Base-by-base conservation (phyloP, 2,888 invertebrate species). In the Eilema griseolum region DNA sequence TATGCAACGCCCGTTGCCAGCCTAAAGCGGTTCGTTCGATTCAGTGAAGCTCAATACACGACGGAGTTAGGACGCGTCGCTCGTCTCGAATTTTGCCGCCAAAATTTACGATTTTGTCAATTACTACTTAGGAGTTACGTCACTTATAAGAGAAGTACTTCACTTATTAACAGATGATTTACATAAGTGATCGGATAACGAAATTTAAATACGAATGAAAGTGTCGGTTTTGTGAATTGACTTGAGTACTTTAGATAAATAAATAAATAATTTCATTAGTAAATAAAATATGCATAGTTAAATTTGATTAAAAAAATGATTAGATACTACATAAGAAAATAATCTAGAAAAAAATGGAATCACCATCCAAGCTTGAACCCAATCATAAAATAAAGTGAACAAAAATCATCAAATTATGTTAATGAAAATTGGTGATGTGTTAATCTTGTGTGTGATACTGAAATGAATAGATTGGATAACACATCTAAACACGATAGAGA, bases 381-480 rank as follows among this genome's bases (percentile, higher is more conserved):
- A 37, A 70, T 69, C 63, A 74, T 72, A 77, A n/a, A n/a, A 61
- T 5, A 79, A 83, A 79, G 77, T 74, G 59, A 83, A 75, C 72
- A 72, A n/a, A 75, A 79, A 76, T 5, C 75, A 33, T 24, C 14
- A 16, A 68, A 75, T 64, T 20, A 79, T 77, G 78, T 62, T 76
- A 37, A 28, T 23, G 26, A 61, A 61, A 61, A 74, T 76, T 73
- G 78, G 79, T 37, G n/a, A 74, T 83, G 70, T 71, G 28, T 73
- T 65, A 70, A 72, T 41, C 41, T 62, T 33, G 70, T 70, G 67
- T 33, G 68, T 74, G 70, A 73, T 68, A 75, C 74, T 86, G 89
- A 92, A 87, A 95, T 95, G 95, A 95, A 93, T 90, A 93, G 91
- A 87, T 88, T 94, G 66, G 93, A 94, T 28, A 89, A 84, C 64